Percentiles rank a stretch among this genome's conserved stretches.
phyloP scores from a whole-genome alignment of 2,797 vertebrate species.

The Pangasius larnaudii region DNA sequence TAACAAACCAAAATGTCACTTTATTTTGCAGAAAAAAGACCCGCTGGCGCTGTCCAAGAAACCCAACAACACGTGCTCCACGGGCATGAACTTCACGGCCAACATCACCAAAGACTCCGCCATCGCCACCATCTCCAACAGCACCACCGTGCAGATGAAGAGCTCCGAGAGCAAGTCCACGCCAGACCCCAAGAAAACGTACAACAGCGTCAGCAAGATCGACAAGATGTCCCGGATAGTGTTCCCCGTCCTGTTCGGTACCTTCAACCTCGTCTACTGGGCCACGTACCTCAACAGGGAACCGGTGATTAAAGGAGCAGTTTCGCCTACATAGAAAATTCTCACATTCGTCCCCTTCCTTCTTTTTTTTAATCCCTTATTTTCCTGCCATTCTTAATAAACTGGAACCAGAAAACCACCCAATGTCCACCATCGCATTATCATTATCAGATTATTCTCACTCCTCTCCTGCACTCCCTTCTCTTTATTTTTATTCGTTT shows the following conservation, averaged over 20 bases:
- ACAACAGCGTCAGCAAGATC: constrained; percentile 98
- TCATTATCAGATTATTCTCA: constrained; percentile 47
- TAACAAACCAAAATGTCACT: neutral
- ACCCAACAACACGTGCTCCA: constrained; percentile 84
- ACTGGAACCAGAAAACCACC: constrained; percentile 70
- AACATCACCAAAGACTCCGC: constrained; percentile 88
- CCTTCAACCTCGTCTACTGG: constrained; percentile 98
- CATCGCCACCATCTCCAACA: constrained; percentile 86
- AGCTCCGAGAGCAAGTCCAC: constrained; percentile 83
- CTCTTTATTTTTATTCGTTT: neutral
- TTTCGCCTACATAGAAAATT: constrained; percentile 70
- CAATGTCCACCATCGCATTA: constrained; percentile 61
- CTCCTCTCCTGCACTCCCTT: constrained; percentile 67
- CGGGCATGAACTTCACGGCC: constrained; percentile 85
- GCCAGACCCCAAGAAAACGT: constrained; percentile 94
- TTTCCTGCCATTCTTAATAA: constrained; percentile 62
- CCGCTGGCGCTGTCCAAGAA: constrained; percentile 86
- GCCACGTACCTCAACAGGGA: constrained; percentile 97
- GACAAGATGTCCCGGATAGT: constrained; percentile 98
- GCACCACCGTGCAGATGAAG: constrained; percentile 82
- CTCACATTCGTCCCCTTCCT: neutral
- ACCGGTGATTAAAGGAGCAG: constrained; percentile 88
- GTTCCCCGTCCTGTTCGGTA: constrained; percentile 94
- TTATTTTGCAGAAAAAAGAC: constrained; percentile 86
- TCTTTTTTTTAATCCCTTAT: constrained; percentile 50